Evolutionary conservation across 2,113 vertebrate species (phyloP), one percentile per base, ranked within the genome.

Genomic region (Aythya baeri): DNA sequence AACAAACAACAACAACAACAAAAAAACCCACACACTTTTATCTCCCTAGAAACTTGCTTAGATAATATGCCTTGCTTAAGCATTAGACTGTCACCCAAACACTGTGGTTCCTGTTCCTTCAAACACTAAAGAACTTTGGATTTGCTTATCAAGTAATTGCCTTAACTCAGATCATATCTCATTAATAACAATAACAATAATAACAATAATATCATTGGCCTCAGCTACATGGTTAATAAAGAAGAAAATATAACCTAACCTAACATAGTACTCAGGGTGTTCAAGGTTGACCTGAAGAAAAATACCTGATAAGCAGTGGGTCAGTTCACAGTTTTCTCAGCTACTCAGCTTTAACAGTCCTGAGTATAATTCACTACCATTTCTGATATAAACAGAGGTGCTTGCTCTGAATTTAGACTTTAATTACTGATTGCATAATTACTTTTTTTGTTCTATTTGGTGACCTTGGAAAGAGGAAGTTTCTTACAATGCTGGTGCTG

Each of bases 371-470:
- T 86, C 86, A 74, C 49, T 86, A 57, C 65, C 22, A 78, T 91
- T 96, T 96, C 71, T 94, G 73, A 72, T 89, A 75, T 65, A 77
- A 96, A 91, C n/a, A 91, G 71, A 93, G 63, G 8, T 62, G 49
- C 27, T 93, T 87, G 66, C 38, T 86, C 76, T 54, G 41, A 78
- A 61, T 96, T 94, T 89, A 93, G 54, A 23, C 86, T 96, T 94
- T 94, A 95, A 76, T 77, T 93, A 90, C 13, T 70, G 14, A n/a
- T 83, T 91, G 76, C 41, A 6, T 93, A 91, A 86, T 95, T 95
- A 87, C 11, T 18, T 8, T 79, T 22, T 87, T 36, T 62, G 49
- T 13, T 70, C 62, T 63, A 26, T 96, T 93, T 96, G 55, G 43
- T 82, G 54, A 91, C 81, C 71, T 91, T 94, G 79, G 88, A 91